Evolutionary conservation across 1,140 invertebrate genomes (phyloP), one percentile per base, ranked within the genome.

Genomic region (Copidosoma floridanum): DNA sequence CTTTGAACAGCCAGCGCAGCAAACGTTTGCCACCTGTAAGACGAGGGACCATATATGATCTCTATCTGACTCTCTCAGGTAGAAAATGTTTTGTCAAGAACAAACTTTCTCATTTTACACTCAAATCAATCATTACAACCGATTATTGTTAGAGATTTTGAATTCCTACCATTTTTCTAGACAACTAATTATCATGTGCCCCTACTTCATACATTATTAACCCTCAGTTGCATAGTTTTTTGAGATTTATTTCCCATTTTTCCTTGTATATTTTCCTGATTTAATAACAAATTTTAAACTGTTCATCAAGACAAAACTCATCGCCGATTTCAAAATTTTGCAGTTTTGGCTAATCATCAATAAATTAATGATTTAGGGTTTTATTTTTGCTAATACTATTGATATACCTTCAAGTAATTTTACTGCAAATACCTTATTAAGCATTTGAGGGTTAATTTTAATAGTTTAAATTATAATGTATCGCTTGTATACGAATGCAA

Each of bases 51-150:
- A 84, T 85, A 79, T 87, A 89, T 81, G 90, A 92, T 82, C 87
- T 91, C 72, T 93, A 93, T 82, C 85, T 91, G 77, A 90, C 88
- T 79, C 89, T 89, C 79, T 90, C 89, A 91, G 90, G 89, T 92
- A 85, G 81, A 81, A 78, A 74, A 58, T 71, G 64, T 59, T 76
- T 76, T 71, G 63, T 71, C 69, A 64, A 64, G 75, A 73, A 68
- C 65, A 67, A 69, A 71, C 68, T 63, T 65, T 61, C 54, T 62
- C 29, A 55, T 53, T 52, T 58, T 51, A n/a, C n/a, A n/a, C n/a
- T n/a, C n/a, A n/a, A 37, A 59, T 61, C 27, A 44, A 54, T 54
- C 29, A 60, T 60, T 47, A 60, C 53, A 40, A 60, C 18, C 40
- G 21, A 54, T 54, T 35, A 37, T 46, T 53, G 3, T 53, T 53